Base-by-base conservation (phyloP, 2,113 vertebrate species). In the Ceratotherium simum region DNA sequence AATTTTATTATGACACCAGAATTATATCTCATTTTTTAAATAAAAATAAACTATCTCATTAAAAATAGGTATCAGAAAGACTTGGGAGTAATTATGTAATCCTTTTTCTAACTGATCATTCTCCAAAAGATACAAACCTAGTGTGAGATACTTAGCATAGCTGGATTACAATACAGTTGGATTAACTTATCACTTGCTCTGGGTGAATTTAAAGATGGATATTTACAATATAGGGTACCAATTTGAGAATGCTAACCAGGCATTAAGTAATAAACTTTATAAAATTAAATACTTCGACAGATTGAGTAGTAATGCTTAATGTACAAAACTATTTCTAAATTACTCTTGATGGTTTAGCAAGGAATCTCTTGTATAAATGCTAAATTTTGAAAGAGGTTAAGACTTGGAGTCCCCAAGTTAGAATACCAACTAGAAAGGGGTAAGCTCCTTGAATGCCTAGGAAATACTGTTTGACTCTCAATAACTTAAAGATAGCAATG, bases 11-110 rank as follows among this genome's bases (percentile, higher is more conserved):
- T 75, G 65, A 73, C 20, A 91, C 67, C 17, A 90, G 23, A 81
- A 70, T 79, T 81, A 86, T 39, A 91, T 93, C 81, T 80, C 62
- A 25, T 69, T 58, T 95, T 88, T 95, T 54, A 84, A 92, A 69
- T 1, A 76, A 90, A 89, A 85, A 33, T 72, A 92, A 96, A 60
- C 12, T 33, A 14, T 64, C 70, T n/a, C 39, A 85, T 33, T 82
- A 81, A 90, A 97, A 93, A 81, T 18, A 70, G 8, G 3, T 76
- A 69, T 33, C 51, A 54, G 51, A 93, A 23, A 81, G 46, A 81
- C 23, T 56, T 81, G 5, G 46, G 27, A 94, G 39, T 60, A 93
- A 78, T 78, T 69, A n/a, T n/a, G 1, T 85, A 90, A 69, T 81
- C 69, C 42, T 51, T 93, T 83, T 72, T 31, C 64, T 92, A 70